Base-by-base conservation (phyloP, 2,888 invertebrate genomes). In the Netelia melanura region DNA sequence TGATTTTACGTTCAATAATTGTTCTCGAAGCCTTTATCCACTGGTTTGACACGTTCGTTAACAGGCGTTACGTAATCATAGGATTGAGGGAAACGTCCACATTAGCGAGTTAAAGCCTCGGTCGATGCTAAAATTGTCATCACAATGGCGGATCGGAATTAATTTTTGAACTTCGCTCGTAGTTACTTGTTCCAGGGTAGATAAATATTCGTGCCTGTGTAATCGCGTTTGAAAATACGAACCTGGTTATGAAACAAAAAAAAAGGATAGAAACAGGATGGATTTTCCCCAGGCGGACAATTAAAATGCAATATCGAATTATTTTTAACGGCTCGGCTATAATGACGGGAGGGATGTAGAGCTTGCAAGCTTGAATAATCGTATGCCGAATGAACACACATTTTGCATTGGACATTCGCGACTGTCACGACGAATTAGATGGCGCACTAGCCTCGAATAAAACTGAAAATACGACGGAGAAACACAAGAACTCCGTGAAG, bases 261-360 rank as follows among this genome's bases (percentile, higher is more conserved):
- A 8, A 30, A 30, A 30, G 30, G 61, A 58, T 6, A 44, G n/a
- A 21, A 30, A 30, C 30, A 30, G 3, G 30, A 3, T 10, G 30
- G 61, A 78, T 70, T 61, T 70, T 48, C 17, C 17, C 61, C 61
- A 21, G 48, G 44, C 10, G 9, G n/a, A 38, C 68, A 78, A 78
- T 78, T 54, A 70, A 54, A 64, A 70, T 23, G 54, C 70, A 78
- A 70, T 62, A 78, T 70, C 62, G 78, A 78, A 78, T 68, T 70
- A 62, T 64, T 71, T 70, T 67, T 77, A 68, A 76, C n/a, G 30
- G 11, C 58, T 21, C 17, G n/a, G 67, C 14, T 38, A 52, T 5
- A 17, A 52, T 5, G 11, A 21, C 44, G 21, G 52, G 71, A 21
- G 30, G 30, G 30, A 62, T 52, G 54, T 30, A 17, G 56, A 70